These are phyloP conservation scores for Labeo catla DNA, from an alignment of 2,113 vertebrate genomes.

Conservation along the genomic window DNA sequence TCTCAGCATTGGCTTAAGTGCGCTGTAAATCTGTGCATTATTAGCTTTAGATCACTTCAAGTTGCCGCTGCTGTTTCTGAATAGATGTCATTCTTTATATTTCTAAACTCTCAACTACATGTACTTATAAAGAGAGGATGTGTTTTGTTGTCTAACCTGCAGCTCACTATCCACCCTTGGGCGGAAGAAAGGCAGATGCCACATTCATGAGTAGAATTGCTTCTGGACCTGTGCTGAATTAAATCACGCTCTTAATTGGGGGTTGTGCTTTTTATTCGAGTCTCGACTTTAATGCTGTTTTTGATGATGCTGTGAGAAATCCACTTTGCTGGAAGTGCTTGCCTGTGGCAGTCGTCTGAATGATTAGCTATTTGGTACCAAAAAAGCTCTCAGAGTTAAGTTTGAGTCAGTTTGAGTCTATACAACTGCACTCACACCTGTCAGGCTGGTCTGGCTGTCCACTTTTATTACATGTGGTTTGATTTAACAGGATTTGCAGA, in stretches of 20 bases:
- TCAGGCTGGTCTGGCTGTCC: conserved; percentile 22
- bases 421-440: conserved; percentile 41
- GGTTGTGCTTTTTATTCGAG: conserved; percentile 8
- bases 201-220: conserved; percentile 21
- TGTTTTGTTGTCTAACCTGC: conserved; percentile 47
- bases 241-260: conserved; percentile 46
- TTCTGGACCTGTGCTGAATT: conserved; percentile 37
- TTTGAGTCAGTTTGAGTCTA: conserved; percentile 29
- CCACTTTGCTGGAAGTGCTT: conserved; percentile 44
- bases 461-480: conserved; percentile 53
- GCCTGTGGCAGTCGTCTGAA: conserved; percentile 28
- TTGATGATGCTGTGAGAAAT: conserved; percentile 38
- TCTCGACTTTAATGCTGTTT: conserved; percentile 37
- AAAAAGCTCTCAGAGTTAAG: conserved; percentile 38
- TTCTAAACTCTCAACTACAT: not conserved
- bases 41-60: not conserved
- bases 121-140: conserved; percentile 30
- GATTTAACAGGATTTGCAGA: conserved; percentile 56
- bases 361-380: conserved; percentile 45
- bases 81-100: not conserved
- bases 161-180: conserved; percentile 7
- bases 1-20: not conserved
- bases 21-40: not conserved
- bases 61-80: conserved; percentile 12
- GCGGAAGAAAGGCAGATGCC: conserved; percentile 30